Percentiles rank a stretch among this genome's conserved stretches.
phyloP scores from a whole-genome alignment of 2,888 invertebrate genomes.

The Phaonia tiefii region DNA sequence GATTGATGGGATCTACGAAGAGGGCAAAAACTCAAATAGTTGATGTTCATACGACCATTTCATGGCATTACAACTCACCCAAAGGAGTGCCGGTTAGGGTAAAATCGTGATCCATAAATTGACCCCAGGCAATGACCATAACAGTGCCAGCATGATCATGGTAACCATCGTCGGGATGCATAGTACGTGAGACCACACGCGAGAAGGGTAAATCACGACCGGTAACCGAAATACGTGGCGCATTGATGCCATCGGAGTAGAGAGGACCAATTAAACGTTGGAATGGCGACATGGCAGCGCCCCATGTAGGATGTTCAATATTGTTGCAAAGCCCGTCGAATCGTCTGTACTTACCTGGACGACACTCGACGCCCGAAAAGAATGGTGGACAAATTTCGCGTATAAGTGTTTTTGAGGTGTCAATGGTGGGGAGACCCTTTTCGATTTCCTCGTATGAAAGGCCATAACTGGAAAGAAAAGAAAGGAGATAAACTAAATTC shows the following conservation, averaged over 20 bases:
- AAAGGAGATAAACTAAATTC: too few relatives aligned
- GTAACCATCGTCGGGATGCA: constrained; percentile 95
- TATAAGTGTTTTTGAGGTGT: constrained; percentile 92
- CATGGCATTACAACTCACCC: constrained; percentile 82
- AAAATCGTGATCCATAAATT: constrained; percentile 97
- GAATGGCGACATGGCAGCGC: constrained; percentile 91
- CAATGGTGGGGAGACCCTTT: constrained; percentile 91
- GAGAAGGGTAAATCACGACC: constrained; percentile 90
- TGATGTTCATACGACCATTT: too few relatives aligned
- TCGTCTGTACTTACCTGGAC: constrained; percentile 92
- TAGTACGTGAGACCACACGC: constrained; percentile 92
- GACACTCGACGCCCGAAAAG: constrained; percentile 92
- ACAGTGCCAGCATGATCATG: constrained; percentile 97
- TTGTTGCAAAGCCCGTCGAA: constrained; percentile 95
- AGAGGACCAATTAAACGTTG: constrained; percentile 89
- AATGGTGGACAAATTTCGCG: constrained; percentile 93
- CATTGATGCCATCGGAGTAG: constrained; percentile 91
- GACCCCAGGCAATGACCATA: constrained; percentile 95
- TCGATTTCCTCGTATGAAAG: constrained; percentile 92
- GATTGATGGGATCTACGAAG: constrained; percentile 87
- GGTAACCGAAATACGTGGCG: constrained; percentile 90
- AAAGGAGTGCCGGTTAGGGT: constrained; percentile 93
- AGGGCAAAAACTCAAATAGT: background rate
- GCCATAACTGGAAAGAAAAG: constrained; percentile 85
- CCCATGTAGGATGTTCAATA: constrained; percentile 93